Evolutionary conservation across 92 coral and sea anemone genomes (phyloP).

Genomic region (Phymanthus crucifer): DNA sequence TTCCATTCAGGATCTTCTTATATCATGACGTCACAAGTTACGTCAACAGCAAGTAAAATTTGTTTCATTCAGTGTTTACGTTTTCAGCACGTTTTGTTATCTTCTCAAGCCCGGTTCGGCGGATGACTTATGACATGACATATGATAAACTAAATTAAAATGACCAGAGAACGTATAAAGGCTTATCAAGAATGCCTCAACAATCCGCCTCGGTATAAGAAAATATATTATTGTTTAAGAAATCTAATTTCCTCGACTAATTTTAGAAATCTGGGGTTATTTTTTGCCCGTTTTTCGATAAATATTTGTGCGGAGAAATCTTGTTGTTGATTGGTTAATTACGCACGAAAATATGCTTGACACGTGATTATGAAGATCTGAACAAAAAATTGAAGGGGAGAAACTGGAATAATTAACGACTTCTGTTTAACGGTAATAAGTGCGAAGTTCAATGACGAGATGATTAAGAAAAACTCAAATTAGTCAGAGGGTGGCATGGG

Average conservation of each 20-base stretch:
- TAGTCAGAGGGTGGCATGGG: too few relatives aligned
- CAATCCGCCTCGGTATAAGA: neutral
- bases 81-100: neutral
- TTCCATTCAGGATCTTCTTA: too few relatives aligned
- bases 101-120: neutral
- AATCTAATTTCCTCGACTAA: neutral
- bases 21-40: too few relatives aligned
- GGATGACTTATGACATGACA: neutral
- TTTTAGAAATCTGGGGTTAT: neutral
- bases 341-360: neutral
- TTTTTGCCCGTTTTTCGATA: neutral
- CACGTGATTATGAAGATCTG: neutral
- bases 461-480: too few relatives aligned
- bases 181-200: neutral
- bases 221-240: neutral
- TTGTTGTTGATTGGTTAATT: neutral
- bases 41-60: neutral
- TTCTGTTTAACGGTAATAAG: too few relatives aligned
- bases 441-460: too few relatives aligned
- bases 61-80: neutral
- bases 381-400: too few relatives aligned
- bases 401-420: too few relatives aligned
- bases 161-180: neutral
- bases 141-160: neutral
- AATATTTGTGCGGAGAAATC: neutral